Conservation (phyloP, 2,888 invertebrate genomes). For the Microctonus hyperodae region DNA sequence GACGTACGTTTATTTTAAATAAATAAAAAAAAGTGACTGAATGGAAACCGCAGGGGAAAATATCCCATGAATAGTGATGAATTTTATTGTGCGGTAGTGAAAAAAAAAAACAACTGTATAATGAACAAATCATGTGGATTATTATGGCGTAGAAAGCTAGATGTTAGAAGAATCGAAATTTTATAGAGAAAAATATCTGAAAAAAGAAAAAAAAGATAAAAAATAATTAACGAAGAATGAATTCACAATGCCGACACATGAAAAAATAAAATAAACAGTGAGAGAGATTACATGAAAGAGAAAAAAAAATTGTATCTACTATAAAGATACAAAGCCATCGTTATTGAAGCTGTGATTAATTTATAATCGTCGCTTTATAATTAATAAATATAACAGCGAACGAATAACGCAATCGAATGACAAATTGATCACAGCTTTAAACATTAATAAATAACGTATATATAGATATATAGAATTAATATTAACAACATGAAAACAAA, state of each 20-base stretch:
- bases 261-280: background rate
- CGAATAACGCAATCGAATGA: background rate
- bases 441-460: conserved; percentile 49
- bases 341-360: conserved; percentile 47
- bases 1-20: background rate
- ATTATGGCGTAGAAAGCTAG: conserved; percentile 6
- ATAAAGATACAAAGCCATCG: conserved; percentile 43
- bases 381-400: background rate
- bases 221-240: conserved; percentile 14
- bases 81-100: background rate
- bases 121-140: background rate
- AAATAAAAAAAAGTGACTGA: background rate
- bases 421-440: conserved; percentile 49
- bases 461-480: conserved; percentile 46
- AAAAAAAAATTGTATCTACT: conserved; percentile 46
- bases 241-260: background rate
- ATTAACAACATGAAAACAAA: conserved; percentile 41
- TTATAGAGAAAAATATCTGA: conserved; percentile 4
- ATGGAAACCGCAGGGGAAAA: background rate
- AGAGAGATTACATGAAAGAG: background rate
- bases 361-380: background rate
- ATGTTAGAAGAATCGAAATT: background rate
- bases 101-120: background rate
- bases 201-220: too few relatives aligned
- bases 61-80: background rate